Percentiles rank a stretch among this genome's conserved stretches.
These are phyloP conservation scores for Dolichotis patagonum DNA, from an alignment of 2,113 vertebrate species.

Conservation along the genomic window DNA sequence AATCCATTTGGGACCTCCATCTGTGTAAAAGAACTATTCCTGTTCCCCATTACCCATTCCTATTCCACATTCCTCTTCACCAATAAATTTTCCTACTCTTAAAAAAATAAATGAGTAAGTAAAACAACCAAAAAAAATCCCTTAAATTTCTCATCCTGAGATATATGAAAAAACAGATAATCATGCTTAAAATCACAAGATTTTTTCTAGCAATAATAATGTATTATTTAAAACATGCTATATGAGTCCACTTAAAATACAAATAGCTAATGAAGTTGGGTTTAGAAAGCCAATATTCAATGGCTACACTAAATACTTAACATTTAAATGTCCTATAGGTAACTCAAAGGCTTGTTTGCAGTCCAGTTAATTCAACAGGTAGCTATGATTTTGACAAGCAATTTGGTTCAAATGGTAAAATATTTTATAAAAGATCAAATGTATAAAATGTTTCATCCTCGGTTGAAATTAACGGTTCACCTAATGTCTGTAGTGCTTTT, in stretches of 20 bases:
- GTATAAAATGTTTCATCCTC: conserved; percentile 64
- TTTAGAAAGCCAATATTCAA: conserved; percentile 74
- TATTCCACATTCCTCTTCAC: too few species aligned
- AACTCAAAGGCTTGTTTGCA: conserved; percentile 81
- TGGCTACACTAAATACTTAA: conserved; percentile 75
- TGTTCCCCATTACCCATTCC: too few species aligned
- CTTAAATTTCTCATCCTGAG: background rate
- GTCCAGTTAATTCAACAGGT: conserved; percentile 65
- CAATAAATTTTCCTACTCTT: too few species aligned
- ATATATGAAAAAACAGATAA: conserved; percentile 70
- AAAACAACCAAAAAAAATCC: too few species aligned
- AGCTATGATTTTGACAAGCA: conserved; percentile 75
- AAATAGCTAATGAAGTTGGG: conserved; percentile 78
- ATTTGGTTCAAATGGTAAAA: conserved; percentile 76
- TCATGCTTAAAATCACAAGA: conserved; percentile 53
- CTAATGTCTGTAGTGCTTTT: conserved; percentile 83
- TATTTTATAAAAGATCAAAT: conserved; percentile 84
- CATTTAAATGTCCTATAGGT: conserved; percentile 75
- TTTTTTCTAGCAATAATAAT: conserved; percentile 60
- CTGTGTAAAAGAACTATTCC: too few species aligned
- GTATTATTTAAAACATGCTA: conserved; percentile 59
- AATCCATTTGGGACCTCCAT: too few species aligned
- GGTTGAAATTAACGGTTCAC: conserved; percentile 80
- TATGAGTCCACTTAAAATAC: conserved; percentile 70
- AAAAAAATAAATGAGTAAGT: too few species aligned